Conservation (phyloP, 2,888 invertebrate genomes). For the Clivina fossor region DNA sequence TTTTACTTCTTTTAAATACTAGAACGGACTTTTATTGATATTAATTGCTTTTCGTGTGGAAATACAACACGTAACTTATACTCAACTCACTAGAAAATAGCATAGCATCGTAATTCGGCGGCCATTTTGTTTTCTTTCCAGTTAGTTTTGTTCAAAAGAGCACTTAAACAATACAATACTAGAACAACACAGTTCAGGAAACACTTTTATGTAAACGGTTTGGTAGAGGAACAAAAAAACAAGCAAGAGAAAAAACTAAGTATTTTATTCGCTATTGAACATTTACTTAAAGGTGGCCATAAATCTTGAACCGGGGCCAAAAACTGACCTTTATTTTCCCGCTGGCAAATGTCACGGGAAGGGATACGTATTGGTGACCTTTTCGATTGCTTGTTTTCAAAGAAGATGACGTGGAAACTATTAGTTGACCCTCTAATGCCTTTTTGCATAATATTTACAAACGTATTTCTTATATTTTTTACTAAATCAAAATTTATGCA, state of each 20-base stretch:
- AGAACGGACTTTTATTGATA: conserved; percentile 45
- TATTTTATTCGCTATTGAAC: conserved; percentile 23
- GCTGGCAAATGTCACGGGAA: conserved; percentile 19
- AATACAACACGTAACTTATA: too few species aligned
- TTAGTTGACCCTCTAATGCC: too few species aligned
- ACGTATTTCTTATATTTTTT: too few species aligned
- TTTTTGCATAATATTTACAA: too few species aligned
- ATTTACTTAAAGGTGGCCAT: conserved; percentile 18
- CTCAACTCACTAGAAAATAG: too few species aligned
- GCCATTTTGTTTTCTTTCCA: conserved; percentile 19
- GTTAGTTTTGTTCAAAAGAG: not conserved
- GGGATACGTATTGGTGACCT: conserved; percentile 2
- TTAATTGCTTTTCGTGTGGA: conserved; percentile 41
- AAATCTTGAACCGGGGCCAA: conserved; percentile 24
- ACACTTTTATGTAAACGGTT: conserved; percentile 8
- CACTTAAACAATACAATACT: conserved; percentile 24
- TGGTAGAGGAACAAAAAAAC: too few species aligned
- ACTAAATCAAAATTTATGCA: too few species aligned
- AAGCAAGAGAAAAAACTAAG: conserved; percentile 20
- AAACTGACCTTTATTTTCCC: conserved; percentile 22
- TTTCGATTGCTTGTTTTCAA: too few species aligned
- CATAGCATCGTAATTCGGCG: conserved; percentile 25
- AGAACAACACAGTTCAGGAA: conserved; percentile 11
- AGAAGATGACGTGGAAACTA: too few species aligned
- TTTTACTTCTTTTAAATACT: conserved; percentile 40